A percentile compares a stretch with the other conserved stretches of the same genome.
Conservation (phyloP, 2,113 vertebrate genomes). For the Oxyura jamaicensis region DNA sequence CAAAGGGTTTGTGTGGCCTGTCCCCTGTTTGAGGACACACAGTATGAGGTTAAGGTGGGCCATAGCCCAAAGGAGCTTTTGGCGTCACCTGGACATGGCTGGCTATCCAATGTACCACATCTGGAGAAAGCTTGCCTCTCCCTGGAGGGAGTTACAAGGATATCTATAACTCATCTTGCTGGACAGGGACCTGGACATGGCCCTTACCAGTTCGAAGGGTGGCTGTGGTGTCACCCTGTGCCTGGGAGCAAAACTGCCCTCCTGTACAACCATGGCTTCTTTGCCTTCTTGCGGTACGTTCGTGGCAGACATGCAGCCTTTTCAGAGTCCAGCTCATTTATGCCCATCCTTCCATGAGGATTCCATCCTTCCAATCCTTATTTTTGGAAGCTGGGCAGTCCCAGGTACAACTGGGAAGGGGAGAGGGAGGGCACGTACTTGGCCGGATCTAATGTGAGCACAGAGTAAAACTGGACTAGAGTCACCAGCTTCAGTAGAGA, state of each 20-base stretch:
- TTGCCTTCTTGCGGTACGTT: background rate
- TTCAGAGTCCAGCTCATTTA: background rate
- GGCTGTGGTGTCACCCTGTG: background rate
- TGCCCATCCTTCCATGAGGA: background rate
- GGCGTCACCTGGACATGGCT: background rate
- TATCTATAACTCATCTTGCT: background rate
- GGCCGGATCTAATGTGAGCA: background rate
- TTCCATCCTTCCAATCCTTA: background rate
- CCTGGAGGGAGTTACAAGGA: background rate
- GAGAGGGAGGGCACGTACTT: background rate
- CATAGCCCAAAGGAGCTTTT: background rate
- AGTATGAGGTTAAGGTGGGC: background rate
- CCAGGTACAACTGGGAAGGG: background rate
- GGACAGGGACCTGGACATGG: background rate
- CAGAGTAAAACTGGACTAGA: background rate
- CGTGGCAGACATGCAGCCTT: background rate
- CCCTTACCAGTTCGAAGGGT: background rate
- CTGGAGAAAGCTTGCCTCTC: background rate
- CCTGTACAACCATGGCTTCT: background rate
- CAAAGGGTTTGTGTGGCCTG: background rate
- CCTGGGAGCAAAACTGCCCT: background rate
- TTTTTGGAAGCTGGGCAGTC: background rate
- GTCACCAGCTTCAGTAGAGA: background rate
- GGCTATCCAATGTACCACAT: accelerated
- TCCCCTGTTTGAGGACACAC: background rate